phyloP scores from a whole-genome alignment of 2,888 invertebrate genomes.

The Ornithoptera alexandrae region DNA sequence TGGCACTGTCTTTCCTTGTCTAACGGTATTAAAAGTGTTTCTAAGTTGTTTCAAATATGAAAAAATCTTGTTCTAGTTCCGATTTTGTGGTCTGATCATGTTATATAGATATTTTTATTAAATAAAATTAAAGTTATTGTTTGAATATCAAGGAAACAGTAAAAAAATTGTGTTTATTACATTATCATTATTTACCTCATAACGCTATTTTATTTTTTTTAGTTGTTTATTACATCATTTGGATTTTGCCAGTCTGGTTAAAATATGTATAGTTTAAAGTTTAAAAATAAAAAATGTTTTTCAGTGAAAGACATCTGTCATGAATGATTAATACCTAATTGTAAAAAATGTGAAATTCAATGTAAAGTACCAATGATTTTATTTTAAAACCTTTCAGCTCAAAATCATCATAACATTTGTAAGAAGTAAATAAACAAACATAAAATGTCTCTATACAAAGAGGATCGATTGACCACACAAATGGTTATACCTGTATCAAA shows the following conservation, averaged over 20 bases:
- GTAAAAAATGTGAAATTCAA: neutral
- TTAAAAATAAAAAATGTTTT: neutral
- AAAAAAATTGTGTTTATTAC: too few relatives aligned
- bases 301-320: neutral
- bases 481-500: conserved; percentile 69
- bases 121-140: too few relatives aligned
- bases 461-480: conserved; percentile 49
- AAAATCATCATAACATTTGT: neutral
- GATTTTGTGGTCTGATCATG: too few relatives aligned
- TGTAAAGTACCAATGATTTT: neutral
- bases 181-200: too few relatives aligned
- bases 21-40: too few relatives aligned
- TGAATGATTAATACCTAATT: neutral
- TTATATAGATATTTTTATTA: too few relatives aligned
- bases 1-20: too few relatives aligned
- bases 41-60: too few relatives aligned
- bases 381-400: neutral
- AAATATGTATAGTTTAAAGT: neutral
- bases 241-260: neutral
- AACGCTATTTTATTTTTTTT: too few relatives aligned
- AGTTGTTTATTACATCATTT: neutral
- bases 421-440: neutral
- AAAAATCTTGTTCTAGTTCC: too few relatives aligned
- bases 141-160: too few relatives aligned
- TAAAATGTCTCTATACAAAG: conserved; percentile 36